Conservation (phyloP, 2,113 vertebrate species). For the Ranitomeya variabilis region DNA sequence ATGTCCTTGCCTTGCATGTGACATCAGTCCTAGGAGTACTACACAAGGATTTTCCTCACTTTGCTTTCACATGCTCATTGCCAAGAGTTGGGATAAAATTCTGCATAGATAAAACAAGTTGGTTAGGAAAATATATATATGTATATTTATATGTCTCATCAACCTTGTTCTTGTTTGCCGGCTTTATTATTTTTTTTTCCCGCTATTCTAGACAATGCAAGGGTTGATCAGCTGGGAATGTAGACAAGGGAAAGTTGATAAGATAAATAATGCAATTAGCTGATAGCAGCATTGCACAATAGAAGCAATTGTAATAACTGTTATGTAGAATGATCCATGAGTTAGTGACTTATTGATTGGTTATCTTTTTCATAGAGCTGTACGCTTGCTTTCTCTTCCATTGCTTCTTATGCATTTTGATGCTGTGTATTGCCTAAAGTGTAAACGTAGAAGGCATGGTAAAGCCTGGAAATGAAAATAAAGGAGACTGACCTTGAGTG, state of each 20-base stretch:
- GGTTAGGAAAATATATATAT: background rate
- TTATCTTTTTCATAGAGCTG: background rate
- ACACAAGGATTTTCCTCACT: constrained; percentile 68
- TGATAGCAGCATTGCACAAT: constrained; percentile 24
- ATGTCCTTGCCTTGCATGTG: constrained; percentile 81
- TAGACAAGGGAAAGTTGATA: constrained; percentile 39
- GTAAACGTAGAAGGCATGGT: background rate
- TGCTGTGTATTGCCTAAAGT: background rate
- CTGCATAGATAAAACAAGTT: constrained; percentile 52
- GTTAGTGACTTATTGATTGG: constrained; percentile 14
- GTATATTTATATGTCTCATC: background rate
- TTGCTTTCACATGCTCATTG: constrained; percentile 52
- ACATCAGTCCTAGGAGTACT: constrained; percentile 75
- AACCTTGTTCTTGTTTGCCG: constrained; percentile 35
- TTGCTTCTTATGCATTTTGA: background rate
- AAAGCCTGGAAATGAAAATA: background rate
- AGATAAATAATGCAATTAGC: constrained; percentile 47
- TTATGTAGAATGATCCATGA: constrained; percentile 9
- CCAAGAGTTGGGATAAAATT: constrained; percentile 56
- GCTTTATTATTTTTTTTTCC: background rate
- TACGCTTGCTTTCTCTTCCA: background rate
- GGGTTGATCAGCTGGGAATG: constrained; percentile 25
- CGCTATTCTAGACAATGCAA: background rate
- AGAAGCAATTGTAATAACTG: constrained; percentile 16
- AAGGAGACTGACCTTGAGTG: background rate